phyloP scores from a whole-genome alignment of 2,888 invertebrate species.

The Danaus chrysippus region DNA sequence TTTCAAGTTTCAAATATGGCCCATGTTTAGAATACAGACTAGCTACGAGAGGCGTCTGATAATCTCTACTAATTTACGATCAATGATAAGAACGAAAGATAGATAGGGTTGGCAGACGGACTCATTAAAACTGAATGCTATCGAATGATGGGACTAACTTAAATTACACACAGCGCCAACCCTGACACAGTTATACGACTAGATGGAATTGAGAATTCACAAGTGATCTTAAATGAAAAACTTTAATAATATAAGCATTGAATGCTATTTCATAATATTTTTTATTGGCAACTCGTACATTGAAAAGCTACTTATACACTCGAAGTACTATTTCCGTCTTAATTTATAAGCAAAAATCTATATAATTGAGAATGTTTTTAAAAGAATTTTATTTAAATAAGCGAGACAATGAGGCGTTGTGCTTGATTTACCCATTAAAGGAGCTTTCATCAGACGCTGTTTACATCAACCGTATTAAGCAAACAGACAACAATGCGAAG shows the following conservation, averaged over 20 bases:
- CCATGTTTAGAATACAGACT: conserved; percentile 33
- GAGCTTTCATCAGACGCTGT: conserved; percentile 11
- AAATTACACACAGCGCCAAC: conserved; percentile 25
- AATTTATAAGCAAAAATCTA: too few species aligned
- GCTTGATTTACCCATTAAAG: conserved; percentile 13
- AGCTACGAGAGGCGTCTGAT: conserved; percentile 36
- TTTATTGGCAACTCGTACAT: too few species aligned
- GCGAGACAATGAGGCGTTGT: neutral
- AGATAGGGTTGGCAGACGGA: conserved; percentile 47
- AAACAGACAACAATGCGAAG: conserved; percentile 26
- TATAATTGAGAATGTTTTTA: conserved; percentile 6
- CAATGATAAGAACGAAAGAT: conserved; percentile 52
- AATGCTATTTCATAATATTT: too few species aligned
- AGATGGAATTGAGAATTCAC: too few species aligned
- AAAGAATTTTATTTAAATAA: neutral
- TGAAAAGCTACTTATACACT: too few species aligned
- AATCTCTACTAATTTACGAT: conserved; percentile 65
- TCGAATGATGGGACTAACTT: conserved; percentile 42
- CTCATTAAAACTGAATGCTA: conserved; percentile 42
- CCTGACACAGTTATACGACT: too few species aligned
- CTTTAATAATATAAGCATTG: too few species aligned
- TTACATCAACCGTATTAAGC: conserved; percentile 21
- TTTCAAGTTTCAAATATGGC: conserved; percentile 27
- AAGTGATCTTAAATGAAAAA: too few species aligned
- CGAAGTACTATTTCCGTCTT: too few species aligned